A percentile compares a stretch with the other conserved stretches of the same genome.
Evolutionary conservation across 2,888 invertebrate genomes (phyloP).

Genomic region (Drosophila acutilabella): DNA sequence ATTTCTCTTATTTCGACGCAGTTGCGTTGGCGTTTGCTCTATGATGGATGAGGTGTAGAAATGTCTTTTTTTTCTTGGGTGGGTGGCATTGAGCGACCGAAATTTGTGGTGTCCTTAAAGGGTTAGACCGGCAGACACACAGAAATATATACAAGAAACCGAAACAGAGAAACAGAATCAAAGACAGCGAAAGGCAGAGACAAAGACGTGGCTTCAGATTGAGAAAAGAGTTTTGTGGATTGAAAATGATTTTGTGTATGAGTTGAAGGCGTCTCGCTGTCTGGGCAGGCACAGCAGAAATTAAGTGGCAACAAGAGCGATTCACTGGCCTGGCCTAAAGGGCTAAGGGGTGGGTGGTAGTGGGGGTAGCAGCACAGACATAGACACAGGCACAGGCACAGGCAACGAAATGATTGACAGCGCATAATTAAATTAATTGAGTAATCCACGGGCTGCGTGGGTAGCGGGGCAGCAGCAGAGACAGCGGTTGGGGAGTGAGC

Average conservation of each 20-base stretch:
- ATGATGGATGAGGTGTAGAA: conserved; percentile 32
- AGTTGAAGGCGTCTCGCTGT: conserved; percentile 40
- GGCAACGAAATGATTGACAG: conserved; percentile 85
- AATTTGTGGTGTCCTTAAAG: conserved; percentile 32
- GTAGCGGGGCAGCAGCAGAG: conserved; percentile 26
- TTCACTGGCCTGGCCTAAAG: conserved; percentile 54
- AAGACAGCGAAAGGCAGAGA: neutral
- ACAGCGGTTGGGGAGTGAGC: neutral
- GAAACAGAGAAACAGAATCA: neutral
- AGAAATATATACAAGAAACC: neutral
- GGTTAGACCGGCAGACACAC: conserved; percentile 22
- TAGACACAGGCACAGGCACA: conserved; percentile 45
- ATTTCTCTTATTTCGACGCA: conserved; percentile 73
- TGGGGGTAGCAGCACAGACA: conserved; percentile 22
- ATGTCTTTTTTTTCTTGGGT: too few relatives aligned
- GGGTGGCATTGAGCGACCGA: neutral
- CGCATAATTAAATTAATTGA: conserved; percentile 86
- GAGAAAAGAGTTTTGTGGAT: neutral
- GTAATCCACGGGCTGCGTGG: conserved; percentile 83
- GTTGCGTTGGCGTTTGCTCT: conserved; percentile 44
- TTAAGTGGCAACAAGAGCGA: conserved; percentile 81
- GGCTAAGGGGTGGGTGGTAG: neutral
- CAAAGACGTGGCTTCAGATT: neutral
- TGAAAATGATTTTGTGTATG: neutral
- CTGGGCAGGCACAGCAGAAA: conserved; percentile 72